phyloP scores from a whole-genome alignment of 2,888 invertebrate genomes.

The Drosophila anomelani region DNA sequence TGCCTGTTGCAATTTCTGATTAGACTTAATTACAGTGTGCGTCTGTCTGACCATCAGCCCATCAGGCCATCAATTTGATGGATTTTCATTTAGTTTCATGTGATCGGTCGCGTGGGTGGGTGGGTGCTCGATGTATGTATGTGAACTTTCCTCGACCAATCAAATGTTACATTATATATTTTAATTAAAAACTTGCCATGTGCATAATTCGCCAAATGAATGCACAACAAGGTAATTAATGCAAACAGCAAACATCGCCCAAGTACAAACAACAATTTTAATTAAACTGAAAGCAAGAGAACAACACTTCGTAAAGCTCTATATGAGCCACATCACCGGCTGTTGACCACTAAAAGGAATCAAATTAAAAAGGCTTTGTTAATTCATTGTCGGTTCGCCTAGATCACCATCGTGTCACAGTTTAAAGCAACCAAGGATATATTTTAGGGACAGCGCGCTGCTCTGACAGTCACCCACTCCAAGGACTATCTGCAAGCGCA shows the following conservation, averaged over 20 bases:
- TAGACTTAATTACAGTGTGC: constrained; percentile 79
- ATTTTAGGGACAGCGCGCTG: constrained; percentile 63
- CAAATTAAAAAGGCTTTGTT: constrained; percentile 1
- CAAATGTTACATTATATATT: constrained; percentile 76
- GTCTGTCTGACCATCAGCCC: constrained; percentile 55
- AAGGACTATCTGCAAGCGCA: background rate
- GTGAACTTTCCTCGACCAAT: constrained; percentile 45
- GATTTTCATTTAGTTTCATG: constrained; percentile 57
- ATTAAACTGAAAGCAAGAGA: constrained; percentile 75
- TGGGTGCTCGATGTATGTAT: background rate
- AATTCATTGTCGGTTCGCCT: background rate
- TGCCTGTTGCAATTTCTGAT: constrained; percentile 79
- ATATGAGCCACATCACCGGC: background rate
- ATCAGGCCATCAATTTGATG: constrained; percentile 65
- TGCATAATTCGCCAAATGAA: constrained; percentile 76
- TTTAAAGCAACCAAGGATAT: constrained; percentile 30
- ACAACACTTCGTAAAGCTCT: background rate
- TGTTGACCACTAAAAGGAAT: constrained; percentile 13
- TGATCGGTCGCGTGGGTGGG: constrained; percentile 10
- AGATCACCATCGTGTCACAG: background rate
- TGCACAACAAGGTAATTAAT: constrained; percentile 70
- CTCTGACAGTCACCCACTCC: constrained; percentile 25
- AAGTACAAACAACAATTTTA: constrained; percentile 61
- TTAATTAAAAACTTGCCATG: constrained; percentile 77
- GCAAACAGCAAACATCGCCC: constrained; percentile 51